Conservation (phyloP, 2,888 invertebrate genomes). For the Volucella inanis region DNA sequence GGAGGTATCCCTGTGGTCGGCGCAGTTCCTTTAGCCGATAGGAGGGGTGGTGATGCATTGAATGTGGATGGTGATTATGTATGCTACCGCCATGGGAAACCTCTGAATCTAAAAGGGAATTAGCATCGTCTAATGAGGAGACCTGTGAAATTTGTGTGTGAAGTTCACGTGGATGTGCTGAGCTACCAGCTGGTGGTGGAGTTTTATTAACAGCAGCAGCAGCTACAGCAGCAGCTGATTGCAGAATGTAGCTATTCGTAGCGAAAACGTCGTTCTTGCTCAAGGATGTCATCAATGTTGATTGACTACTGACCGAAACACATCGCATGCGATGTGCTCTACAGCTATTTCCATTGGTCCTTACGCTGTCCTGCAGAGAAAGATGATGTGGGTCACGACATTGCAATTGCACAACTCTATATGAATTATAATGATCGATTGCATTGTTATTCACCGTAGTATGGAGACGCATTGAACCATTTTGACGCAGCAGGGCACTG, state of each 20-base stretch:
- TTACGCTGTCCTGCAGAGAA: conserved; percentile 82
- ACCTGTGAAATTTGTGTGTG: conserved; percentile 81
- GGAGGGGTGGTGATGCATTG: conserved; percentile 61
- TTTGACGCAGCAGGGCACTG: conserved; percentile 81
- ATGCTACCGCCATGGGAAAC: conserved; percentile 65
- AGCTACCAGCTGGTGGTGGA: conserved; percentile 29
- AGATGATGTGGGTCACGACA: conserved; percentile 82
- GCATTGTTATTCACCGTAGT: conserved; percentile 82
- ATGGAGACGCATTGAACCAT: conserved; percentile 81
- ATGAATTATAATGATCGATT: conserved; percentile 80
- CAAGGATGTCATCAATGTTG: conserved; percentile 79
- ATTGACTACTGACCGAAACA: conserved; percentile 80
- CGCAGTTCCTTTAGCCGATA: conserved; percentile 77
- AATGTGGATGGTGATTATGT: conserved; percentile 68
- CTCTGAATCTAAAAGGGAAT: conserved; percentile 79
- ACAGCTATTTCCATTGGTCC: conserved; percentile 77
- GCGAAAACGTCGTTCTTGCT: conserved; percentile 80
- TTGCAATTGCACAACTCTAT: conserved; percentile 81
- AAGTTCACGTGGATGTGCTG: conserved; percentile 76
- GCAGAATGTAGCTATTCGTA: conserved; percentile 66
- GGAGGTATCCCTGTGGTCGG: conserved; percentile 74
- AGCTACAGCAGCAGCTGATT: conserved; percentile 62
- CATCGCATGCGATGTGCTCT: conserved; percentile 79
- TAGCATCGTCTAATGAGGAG: conserved; percentile 81
- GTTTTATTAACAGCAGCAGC: conserved; percentile 63